Conservation (phyloP, 2,888 invertebrate species). For the Drosophila engyochracea region DNA sequence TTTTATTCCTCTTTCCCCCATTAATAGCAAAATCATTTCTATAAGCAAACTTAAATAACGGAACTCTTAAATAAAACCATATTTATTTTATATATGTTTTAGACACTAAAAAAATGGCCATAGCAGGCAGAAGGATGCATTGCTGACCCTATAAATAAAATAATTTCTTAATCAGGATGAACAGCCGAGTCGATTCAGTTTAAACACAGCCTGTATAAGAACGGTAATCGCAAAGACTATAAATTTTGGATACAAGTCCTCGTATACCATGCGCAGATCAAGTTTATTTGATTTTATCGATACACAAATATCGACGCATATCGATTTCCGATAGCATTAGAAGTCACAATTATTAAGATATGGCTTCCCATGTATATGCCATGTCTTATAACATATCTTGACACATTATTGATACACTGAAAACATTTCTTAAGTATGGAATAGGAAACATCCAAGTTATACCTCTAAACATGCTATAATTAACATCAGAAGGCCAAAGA, state of each 20-base stretch:
- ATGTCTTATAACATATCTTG: background rate
- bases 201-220: background rate
- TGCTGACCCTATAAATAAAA: background rate
- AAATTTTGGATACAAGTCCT: background rate
- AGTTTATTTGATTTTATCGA: background rate
- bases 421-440: background rate
- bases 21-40: background rate
- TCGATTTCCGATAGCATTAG: background rate
- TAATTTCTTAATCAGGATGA: background rate
- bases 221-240: background rate
- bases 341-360: background rate
- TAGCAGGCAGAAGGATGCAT: too few relatives aligned
- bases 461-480: background rate
- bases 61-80: background rate
- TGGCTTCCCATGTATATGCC: background rate
- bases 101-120: fast-evolving
- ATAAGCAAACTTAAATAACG: background rate
- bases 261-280: background rate
- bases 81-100: background rate
- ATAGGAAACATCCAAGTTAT: background rate
- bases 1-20: background rate
- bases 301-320: background rate
- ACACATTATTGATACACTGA: background rate
- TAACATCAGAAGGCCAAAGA: background rate
- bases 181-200: background rate